Evolutionary conservation across 2,113 vertebrate genomes (phyloP).

Genomic region (Bothrops jararaca): DNA sequence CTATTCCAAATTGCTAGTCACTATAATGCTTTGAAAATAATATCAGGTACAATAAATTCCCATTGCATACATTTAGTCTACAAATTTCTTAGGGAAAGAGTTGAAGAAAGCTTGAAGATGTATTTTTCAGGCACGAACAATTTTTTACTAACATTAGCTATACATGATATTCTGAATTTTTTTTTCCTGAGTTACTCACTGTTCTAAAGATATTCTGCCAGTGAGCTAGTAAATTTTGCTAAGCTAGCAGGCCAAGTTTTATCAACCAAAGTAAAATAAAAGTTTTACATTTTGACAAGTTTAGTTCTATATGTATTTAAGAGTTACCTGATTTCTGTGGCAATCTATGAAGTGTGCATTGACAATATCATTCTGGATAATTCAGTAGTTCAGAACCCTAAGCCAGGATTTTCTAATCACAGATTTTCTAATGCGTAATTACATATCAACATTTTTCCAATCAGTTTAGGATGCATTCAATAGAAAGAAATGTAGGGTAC

Average conservation of each 20-base stretch:
- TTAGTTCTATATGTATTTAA: slow-evolving; percentile 41
- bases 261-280: slow-evolving; percentile 44
- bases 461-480: background rate
- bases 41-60: slow-evolving; percentile 39
- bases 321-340: background rate
- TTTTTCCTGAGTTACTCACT: slow-evolving; percentile 43
- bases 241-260: slow-evolving; percentile 34
- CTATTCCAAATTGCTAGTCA: slow-evolving; percentile 42
- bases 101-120: slow-evolving; percentile 38
- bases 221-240: slow-evolving; percentile 35
- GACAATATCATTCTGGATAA: background rate
- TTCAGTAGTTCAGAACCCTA: background rate
- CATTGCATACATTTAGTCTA: slow-evolving; percentile 44
- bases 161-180: slow-evolving; percentile 19
- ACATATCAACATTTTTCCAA: background rate
- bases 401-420: background rate
- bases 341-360: background rate
- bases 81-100: slow-evolving; percentile 49
- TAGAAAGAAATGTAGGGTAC: background rate
- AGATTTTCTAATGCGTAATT: background rate
- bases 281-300: slow-evolving; percentile 41
- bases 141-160: slow-evolving; percentile 41
- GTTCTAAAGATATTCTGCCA: slow-evolving; percentile 37
- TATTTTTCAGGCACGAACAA: slow-evolving; percentile 36
- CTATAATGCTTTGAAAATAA: slow-evolving; percentile 45